Percentiles rank a stretch among this genome's conserved stretches.
Conservation (phyloP, 1,140 invertebrate genomes). For the Aphidius gifuensis region DNA sequence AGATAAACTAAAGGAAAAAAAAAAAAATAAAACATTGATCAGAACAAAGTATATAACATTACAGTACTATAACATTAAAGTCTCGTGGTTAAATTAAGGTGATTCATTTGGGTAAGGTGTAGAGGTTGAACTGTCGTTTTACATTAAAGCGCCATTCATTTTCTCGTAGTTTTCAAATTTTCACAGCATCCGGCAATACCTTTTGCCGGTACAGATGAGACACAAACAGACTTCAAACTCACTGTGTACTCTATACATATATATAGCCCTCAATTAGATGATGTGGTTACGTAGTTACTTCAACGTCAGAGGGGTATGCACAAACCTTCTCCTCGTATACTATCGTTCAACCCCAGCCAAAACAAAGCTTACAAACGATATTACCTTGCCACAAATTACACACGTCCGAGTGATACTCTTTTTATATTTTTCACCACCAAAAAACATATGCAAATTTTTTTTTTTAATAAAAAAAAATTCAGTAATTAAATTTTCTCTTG, state of each 20-base stretch:
- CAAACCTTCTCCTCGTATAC: constrained; percentile 13
- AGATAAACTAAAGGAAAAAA: no score
- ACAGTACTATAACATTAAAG: no score
- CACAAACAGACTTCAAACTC: constrained; percentile 10
- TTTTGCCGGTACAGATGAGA: constrained; percentile 18
- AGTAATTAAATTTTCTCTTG: background rate
- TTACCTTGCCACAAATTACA: constrained; percentile 33
- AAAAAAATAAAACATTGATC: no score
- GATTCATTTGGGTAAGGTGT: no score
- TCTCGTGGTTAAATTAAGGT: no score
- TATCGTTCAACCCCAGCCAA: constrained; percentile 17
- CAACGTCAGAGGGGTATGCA: constrained; percentile 11
- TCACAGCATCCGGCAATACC: constrained; percentile 14
- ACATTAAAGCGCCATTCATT: constrained; percentile 23
- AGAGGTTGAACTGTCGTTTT: background rate
- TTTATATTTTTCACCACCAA: background rate
- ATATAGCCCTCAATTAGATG: constrained; percentile 25
- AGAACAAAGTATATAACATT: no score
- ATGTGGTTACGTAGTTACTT: constrained; percentile 31
- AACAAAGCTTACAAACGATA: constrained; percentile 30
- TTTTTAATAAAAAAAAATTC: background rate
- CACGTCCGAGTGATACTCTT: constrained; percentile 23
- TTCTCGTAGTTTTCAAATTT: background rate
- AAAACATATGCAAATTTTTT: background rate
- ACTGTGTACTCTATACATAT: no score